phyloP scores from a whole-genome alignment of 1,140 invertebrate species.

The Zaprionus lachaisei region DNA sequence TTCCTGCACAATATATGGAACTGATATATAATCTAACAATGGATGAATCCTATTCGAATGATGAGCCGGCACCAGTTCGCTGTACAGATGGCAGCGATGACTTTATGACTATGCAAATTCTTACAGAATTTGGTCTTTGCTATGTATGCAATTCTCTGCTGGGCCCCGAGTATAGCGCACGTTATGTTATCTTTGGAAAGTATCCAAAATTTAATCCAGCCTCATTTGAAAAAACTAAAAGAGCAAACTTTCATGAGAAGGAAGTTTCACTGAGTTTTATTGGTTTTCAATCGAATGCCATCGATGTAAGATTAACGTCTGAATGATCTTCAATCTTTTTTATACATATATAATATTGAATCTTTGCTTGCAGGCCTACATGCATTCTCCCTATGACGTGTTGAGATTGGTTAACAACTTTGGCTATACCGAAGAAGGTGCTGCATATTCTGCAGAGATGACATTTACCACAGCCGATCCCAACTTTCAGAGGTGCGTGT shows the following conservation, averaged over 20 bases:
- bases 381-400: constrained; percentile 86
- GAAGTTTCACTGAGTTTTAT: constrained; percentile 52
- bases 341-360: no score
- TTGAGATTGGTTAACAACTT: constrained; percentile 86
- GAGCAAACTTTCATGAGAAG: constrained; percentile 8
- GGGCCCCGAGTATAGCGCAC: constrained; percentile 59
- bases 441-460: constrained; percentile 56
- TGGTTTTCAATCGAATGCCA: constrained; percentile 44
- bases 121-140: constrained; percentile 80
- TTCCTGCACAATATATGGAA: constrained; percentile 71
- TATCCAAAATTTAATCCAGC: constrained; percentile 50
- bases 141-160: constrained; percentile 70
- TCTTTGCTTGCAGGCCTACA: constrained; percentile 78
- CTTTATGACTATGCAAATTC: constrained; percentile 64
- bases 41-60: constrained; percentile 56
- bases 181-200: constrained; percentile 62
- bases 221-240: neutral
- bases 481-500: constrained; percentile 58
- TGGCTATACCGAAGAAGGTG: constrained; percentile 64
- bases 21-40: constrained; percentile 76
- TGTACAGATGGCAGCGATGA: constrained; percentile 58
- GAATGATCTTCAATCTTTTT: neutral
- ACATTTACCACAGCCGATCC: constrained; percentile 68
- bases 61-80: constrained; percentile 44
- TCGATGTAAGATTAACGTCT: constrained; percentile 48